phyloP scores from a whole-genome alignment of 2,797 vertebrate species.

The Pampus argenteus region DNA sequence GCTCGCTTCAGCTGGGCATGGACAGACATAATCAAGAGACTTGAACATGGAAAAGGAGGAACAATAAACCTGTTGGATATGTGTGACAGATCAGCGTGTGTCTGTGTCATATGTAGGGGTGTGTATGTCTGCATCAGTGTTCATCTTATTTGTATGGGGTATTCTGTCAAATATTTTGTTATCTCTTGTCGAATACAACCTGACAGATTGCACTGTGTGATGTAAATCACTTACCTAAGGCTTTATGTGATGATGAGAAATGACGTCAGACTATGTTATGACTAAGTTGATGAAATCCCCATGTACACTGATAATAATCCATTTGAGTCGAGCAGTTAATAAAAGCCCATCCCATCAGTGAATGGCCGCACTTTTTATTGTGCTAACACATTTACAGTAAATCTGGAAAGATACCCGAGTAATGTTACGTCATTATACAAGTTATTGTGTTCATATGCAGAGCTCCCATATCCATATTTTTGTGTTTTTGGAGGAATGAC shows the following conservation, averaged over 20 bases:
- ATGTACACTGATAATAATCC: slow-evolving; percentile 37
- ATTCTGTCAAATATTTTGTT: slow-evolving; percentile 45
- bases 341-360: not conserved
- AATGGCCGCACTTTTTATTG: not conserved
- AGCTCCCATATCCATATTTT: not conserved
- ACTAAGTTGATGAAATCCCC: slow-evolving; percentile 28
- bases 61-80: slow-evolving; percentile 51
- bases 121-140: slow-evolving; percentile 41
- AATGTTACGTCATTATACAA: not conserved
- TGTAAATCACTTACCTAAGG: slow-evolving; percentile 43
- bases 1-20: slow-evolving; percentile 29
- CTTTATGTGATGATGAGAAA: slow-evolving; percentile 35
- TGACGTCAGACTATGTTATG: slow-evolving; percentile 9
- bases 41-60: slow-evolving; percentile 44
- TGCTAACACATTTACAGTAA: slow-evolving; percentile 23
- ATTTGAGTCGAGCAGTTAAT: slow-evolving; percentile 29
- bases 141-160: slow-evolving; percentile 43
- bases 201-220: slow-evolving; percentile 47
- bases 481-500: slow-evolving; percentile 6
- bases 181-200: slow-evolving; percentile 31
- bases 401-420: not conserved
- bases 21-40: slow-evolving; percentile 47
- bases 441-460: not conserved
- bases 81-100: slow-evolving; percentile 24
- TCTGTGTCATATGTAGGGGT: not conserved